phyloP scores from a whole-genome alignment of 2,888 invertebrate genomes.

The Stenoptilia bipunctidactyla region DNA sequence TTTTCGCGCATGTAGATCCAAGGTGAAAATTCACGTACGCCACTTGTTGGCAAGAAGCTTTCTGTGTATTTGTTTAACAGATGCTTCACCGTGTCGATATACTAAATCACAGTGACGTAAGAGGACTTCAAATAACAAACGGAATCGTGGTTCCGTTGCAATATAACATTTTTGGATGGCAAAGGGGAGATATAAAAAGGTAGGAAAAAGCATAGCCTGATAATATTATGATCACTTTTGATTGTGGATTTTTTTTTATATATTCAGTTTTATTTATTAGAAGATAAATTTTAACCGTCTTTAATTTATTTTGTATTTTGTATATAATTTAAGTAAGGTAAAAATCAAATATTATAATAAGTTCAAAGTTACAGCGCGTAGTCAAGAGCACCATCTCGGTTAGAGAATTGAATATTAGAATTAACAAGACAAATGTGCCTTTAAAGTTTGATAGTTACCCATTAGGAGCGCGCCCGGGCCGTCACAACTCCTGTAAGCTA shows the following conservation, averaged over 20 bases:
- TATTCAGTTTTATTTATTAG: no score
- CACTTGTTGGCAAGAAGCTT: slow-evolving; percentile 11
- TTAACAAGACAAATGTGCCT: slow-evolving; percentile 55
- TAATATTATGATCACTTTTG: slow-evolving; percentile 68
- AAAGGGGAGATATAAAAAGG: slow-evolving; percentile 60
- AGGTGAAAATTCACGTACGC: background rate
- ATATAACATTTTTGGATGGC: slow-evolving; percentile 49
- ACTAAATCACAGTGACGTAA: slow-evolving; percentile 51
- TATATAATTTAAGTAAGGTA: no score
- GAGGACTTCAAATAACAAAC: slow-evolving; percentile 63
- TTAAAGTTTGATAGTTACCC: slow-evolving; percentile 58
- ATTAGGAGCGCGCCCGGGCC: slow-evolving; percentile 33
- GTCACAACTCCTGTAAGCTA: slow-evolving; percentile 28
- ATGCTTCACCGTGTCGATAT: slow-evolving; percentile 50
- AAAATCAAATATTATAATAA: background rate
- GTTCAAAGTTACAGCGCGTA: background rate
- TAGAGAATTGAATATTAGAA: slow-evolving; percentile 53
- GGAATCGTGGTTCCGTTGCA: slow-evolving; percentile 59
- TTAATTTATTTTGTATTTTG: no score
- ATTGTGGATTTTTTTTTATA: no score
- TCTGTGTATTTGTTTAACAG: slow-evolving; percentile 42
- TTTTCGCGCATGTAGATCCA: no score
- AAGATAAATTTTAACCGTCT: no score
- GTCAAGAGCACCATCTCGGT: slow-evolving; percentile 17
- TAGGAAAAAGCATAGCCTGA: slow-evolving; percentile 54